Base-by-base conservation (phyloP, 2,888 invertebrate genomes). In the Hesperia comma region DNA sequence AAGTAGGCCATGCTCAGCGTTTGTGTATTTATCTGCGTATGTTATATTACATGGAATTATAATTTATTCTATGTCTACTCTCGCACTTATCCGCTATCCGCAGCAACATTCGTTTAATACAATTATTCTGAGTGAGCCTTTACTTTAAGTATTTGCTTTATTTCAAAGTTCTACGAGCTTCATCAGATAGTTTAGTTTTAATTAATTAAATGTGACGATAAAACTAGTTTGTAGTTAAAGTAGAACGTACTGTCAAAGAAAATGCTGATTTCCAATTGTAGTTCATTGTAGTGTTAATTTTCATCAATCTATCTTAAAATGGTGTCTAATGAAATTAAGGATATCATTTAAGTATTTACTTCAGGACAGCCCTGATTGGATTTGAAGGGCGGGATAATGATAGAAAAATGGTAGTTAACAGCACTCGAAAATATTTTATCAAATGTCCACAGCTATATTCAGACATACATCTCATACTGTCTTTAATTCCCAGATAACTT, bases 181-280 rank as follows among this genome's bases (percentile, higher is more conserved):
- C 51, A 51, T 51, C 51, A 26, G 21, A 51, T 51, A 51, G n/a
- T 26, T 51, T 26, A 51, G n/a, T 26, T 51, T 51, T 51, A 51
- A 51, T 51, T 51, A 51, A 51, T 51, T 51, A 51, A 26, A 51
- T 14, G 21, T 51, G 26, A 51, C 26, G 14, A 51, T 51, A 14
- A 14, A 26, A 26, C 51, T 51, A 26, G 21, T 51, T 26, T 26
- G 21, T 51, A 51, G 51, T 51, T 26, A 26, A 51, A 51, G 21
- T 51, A 14, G n/a, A 51, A 14, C 21, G 2, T 51, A 2, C 51
- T 26, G 51, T 51, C 51, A 51, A 26, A 51, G 21, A 14, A 51
- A 51, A 26, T 26, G 51, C 14, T 51, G 51, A 51, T 51, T 3
- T 21, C 26, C 26, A 51, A 14, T 21, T 51, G 6, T 26, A 14